These are phyloP conservation scores for Pheucticus melanocephalus DNA, from an alignment of 2,113 vertebrate species.

Conservation along the genomic window DNA sequence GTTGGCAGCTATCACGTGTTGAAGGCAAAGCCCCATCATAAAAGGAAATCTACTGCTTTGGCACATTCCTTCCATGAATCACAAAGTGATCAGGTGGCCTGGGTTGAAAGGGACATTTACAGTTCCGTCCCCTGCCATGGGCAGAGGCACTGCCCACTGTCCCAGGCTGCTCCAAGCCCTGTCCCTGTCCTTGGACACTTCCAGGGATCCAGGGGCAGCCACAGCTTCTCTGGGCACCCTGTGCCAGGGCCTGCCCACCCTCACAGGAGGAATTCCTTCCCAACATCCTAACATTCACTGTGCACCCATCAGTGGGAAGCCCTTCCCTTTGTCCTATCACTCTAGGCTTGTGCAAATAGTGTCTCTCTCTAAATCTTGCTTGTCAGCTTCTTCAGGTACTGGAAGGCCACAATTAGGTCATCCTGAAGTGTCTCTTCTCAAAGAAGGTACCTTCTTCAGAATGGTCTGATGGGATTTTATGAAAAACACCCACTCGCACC, in stretches of 20 bases:
- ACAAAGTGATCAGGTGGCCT: neutral
- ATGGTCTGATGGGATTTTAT: neutral
- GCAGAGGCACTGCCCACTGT: neutral
- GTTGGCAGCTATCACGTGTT: neutral
- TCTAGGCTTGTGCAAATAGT: neutral
- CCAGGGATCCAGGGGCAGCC: neutral
- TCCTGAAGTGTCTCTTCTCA: neutral
- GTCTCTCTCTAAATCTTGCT: neutral
- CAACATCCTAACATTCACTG: neutral
- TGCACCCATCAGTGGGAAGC: neutral
- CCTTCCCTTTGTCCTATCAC: neutral
- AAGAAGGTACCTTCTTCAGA: neutral
- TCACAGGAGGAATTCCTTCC: neutral
- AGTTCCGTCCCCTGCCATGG: neutral
- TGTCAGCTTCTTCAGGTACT: neutral
- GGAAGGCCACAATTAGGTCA: neutral
- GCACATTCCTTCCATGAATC: neutral
- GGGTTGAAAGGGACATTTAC: neutral
- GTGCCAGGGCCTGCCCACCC: neutral
- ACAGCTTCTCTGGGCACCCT: neutral
- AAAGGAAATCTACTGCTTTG: neutral
- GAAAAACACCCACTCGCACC: neutral
- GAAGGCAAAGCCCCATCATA: neutral
- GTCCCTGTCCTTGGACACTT: accelerated
- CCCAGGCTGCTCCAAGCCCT: neutral